These are phyloP conservation scores for Mus spretus DNA, from an alignment of 2,797 vertebrate genomes.

Conservation along the genomic window DNA sequence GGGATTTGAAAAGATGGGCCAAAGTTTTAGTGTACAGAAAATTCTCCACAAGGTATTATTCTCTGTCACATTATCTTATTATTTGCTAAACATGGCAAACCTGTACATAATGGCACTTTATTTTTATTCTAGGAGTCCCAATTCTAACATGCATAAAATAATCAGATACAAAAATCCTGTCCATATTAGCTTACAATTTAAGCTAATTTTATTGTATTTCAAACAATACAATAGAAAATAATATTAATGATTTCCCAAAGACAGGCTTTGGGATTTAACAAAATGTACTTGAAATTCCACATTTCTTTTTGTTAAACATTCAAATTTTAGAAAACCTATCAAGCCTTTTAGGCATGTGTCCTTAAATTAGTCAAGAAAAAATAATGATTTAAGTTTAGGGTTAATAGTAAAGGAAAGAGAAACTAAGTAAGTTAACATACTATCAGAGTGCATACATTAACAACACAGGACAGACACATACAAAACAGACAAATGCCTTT, in stretches of 20 bases:
- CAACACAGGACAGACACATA: background rate
- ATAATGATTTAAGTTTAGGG: background rate
- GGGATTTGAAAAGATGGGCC: background rate
- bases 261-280: fast-evolving
- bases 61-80: background rate
- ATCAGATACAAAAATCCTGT: background rate
- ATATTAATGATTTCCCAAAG: background rate
- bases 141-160: background rate
- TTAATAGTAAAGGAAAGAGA: background rate
- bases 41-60: background rate
- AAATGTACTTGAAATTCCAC: background rate
- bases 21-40: background rate
- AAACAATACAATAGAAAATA: background rate
- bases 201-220: too few relatives aligned
- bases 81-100: background rate
- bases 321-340: background rate
- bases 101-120: background rate
- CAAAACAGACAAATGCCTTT: background rate
- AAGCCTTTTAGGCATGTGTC: background rate
- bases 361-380: background rate
- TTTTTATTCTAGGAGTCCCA: background rate
- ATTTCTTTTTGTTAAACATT: background rate
- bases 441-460: background rate
- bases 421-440: background rate
- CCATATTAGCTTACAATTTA: background rate